These are phyloP conservation scores for Pimpla rufipes DNA, from an alignment of 2,888 invertebrate species.

Conservation along the genomic window DNA sequence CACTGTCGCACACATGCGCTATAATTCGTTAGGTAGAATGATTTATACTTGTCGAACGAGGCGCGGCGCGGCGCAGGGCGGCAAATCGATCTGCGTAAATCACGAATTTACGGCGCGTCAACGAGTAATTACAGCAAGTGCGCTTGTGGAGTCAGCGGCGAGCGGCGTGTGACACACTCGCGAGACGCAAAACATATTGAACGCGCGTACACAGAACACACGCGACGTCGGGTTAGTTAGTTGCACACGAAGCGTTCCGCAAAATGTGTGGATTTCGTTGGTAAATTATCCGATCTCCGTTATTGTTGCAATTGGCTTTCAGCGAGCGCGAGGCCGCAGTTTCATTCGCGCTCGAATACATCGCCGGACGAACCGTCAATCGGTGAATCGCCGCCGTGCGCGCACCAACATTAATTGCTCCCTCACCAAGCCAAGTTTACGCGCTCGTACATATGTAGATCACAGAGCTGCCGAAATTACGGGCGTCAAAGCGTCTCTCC, in stretches of 20 bases:
- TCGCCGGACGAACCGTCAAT: neutral
- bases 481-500: conserved; percentile 26
- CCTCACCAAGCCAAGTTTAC: conserved; percentile 12
- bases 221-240: conserved; percentile 6
- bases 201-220: neutral
- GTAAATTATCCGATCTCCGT: conserved; percentile 19
- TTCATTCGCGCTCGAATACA: conserved; percentile 30
- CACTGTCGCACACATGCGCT: too few species aligned
- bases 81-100: neutral
- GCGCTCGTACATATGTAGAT: conserved; percentile 12
- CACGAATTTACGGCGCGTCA: neutral
- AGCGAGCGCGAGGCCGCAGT: conserved; percentile 5
- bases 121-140: conserved; percentile 11
- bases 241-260: neutral
- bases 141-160: neutral
- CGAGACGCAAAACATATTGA: conserved; percentile 14
- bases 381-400: neutral
- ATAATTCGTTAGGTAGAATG: too few species aligned
- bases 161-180: too few species aligned
- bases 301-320: conserved; percentile 14
- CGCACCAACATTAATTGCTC: conserved; percentile 33
- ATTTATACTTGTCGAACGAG: neutral
- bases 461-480: conserved; percentile 17
- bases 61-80: neutral
- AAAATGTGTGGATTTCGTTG: conserved; percentile 27